phyloP scores from a whole-genome alignment of 2,888 invertebrate genomes.

The Tiliacea aurago region DNA sequence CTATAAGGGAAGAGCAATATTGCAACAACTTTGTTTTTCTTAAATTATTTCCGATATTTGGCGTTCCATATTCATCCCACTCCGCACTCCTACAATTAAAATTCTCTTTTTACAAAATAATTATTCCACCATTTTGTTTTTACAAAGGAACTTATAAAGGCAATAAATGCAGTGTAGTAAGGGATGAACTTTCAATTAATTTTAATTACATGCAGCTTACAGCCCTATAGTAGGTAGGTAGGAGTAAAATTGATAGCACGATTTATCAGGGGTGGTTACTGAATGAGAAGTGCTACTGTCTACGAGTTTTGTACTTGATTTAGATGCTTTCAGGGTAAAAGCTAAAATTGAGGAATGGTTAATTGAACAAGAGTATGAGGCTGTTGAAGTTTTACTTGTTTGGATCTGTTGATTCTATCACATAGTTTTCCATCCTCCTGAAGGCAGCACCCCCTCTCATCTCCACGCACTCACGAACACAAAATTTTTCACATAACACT shows the following conservation, averaged over 20 bases:
- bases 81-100: background rate
- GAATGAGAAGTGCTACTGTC: background rate
- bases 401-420: no score
- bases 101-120: background rate
- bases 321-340: background rate
- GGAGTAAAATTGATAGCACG: slow-evolving; percentile 31
- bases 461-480: no score
- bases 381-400: no score
- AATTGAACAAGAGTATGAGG: no score
- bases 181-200: slow-evolving; percentile 42
- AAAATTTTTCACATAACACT: no score
- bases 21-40: no score
- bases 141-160: background rate
- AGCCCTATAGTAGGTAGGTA: slow-evolving; percentile 18
- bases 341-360: no score
- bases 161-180: slow-evolving; percentile 25
- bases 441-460: no score
- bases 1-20: no score
- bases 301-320: slow-evolving; percentile 1
- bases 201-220: slow-evolving; percentile 41
- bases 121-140: background rate
- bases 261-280: slow-evolving; percentile 22
- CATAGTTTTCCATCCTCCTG: no score
- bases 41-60: background rate
- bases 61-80: no score